A percentile compares a stretch with the other conserved stretches of the same genome.
Conservation (phyloP, 2,113 vertebrate genomes). For the Pantherophis guttatus region DNA sequence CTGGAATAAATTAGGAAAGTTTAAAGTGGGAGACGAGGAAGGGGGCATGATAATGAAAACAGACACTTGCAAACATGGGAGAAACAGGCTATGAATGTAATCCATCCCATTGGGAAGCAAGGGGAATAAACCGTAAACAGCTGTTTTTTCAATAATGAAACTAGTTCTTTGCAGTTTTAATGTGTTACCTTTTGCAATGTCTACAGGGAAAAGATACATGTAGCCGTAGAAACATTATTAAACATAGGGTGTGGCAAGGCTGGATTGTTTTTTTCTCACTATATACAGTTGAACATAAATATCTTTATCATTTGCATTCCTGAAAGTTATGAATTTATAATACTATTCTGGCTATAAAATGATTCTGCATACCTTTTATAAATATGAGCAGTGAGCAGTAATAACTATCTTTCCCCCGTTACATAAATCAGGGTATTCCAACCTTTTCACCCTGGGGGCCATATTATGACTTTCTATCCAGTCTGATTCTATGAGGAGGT, state of each 20-base stretch:
- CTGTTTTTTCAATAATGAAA: background rate
- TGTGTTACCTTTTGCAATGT: background rate
- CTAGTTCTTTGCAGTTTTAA: background rate
- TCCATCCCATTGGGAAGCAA: background rate
- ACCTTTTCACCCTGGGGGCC: background rate
- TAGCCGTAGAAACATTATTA: background rate
- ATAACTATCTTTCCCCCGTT: background rate
- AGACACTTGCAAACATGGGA: background rate
- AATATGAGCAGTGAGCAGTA: background rate
- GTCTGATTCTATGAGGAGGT: background rate
- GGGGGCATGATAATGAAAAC: background rate
- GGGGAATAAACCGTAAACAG: background rate
- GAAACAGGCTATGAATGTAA: background rate
- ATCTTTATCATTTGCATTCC: background rate
- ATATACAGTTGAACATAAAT: background rate
- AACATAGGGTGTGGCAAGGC: background rate
- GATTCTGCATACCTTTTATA: background rate
- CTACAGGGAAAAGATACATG: background rate
- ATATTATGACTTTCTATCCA: background rate
- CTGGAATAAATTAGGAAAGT: background rate
- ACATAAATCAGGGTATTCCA: background rate
- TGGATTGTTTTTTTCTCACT: background rate
- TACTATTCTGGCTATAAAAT: background rate
- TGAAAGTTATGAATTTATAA: background rate
- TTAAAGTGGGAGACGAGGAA: background rate